Evolutionary conservation across 2,888 invertebrate genomes (phyloP), one percentile per base, ranked within the genome.

Genomic region (Brachyopa scutellaris): DNA sequence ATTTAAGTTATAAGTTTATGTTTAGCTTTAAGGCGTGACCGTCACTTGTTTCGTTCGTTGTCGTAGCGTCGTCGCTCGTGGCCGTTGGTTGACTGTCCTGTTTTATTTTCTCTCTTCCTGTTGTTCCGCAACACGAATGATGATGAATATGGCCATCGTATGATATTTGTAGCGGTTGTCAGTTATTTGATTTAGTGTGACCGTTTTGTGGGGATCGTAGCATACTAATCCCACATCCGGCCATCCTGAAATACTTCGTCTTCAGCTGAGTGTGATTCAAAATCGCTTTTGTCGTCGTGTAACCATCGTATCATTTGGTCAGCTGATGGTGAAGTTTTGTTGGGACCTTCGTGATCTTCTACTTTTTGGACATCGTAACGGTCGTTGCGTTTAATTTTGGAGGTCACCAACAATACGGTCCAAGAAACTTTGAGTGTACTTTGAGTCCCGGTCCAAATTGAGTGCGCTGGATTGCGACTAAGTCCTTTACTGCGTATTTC

Each of bases 371-470:
- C 57, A 0, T 69, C 51, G 11, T 80, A 80, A 7, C 69, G 61
- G 19, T 80, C 69, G 8, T 59, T 64, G 0, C 51, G 11, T 21
- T 61, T 76, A 13, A 70, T 51, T 38, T 66, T 59, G 11, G 36
- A 31, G 0, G 70, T 61, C 17, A 76, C 51, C n/a, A n/a, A n/a
- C n/a, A n/a, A 38, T 76, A 76, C 8, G 76, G 74, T 2, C 62
- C 70, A 2, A 72, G 31, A 38, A 59, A 82, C 36, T 82, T 76
- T 9, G 61, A 33, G 2, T 51, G 53, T 0, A 76, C 31, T 31
- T 76, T 82, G 3, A 64, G 11, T 9, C 74, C 70, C 15, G 45
- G 85, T 84, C 31, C 70, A 40, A 76, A 70, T 45, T 76, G 66
- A 1, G 61, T 74, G 3, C 45, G 40, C 13, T 61, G 55, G 9